Percentiles rank a stretch among this genome's conserved stretches.
Conservation (phyloP, 2,797 vertebrate species). For the Gallinago solitaria region DNA sequence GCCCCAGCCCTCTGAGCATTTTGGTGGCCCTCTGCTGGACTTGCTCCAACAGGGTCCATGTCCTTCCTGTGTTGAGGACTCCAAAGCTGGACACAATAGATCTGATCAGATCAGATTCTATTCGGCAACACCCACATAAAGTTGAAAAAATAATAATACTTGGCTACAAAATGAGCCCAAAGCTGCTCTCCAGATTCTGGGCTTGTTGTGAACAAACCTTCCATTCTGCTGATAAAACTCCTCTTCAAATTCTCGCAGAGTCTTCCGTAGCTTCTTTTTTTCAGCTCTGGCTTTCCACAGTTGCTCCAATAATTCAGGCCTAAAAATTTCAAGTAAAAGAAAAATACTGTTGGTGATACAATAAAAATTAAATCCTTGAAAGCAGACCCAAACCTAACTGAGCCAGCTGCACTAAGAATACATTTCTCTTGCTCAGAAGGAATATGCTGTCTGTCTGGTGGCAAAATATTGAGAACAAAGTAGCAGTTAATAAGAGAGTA, state of each 20-base stretch:
- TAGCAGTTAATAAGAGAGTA: not conserved
- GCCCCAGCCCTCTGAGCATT: no score
- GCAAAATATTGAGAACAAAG: not conserved
- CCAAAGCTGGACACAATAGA: no score
- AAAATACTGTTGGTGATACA: not conserved
- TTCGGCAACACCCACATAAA: not conserved
- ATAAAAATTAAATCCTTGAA: not conserved
- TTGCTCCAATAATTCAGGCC: slow-evolving; percentile 97
- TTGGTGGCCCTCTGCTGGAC: no score
- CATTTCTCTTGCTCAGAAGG: not conserved
- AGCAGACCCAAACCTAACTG: not conserved
- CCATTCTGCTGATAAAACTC: slow-evolving; percentile 96
- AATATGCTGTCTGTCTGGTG: not conserved
- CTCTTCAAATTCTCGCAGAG: slow-evolving; percentile 93
- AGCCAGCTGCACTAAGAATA: not conserved
- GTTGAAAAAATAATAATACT: not conserved
- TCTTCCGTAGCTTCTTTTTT: slow-evolving; percentile 96
- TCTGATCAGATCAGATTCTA: not conserved
- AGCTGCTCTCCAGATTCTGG: not conserved
- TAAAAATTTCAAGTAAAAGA: slow-evolving; percentile 65
- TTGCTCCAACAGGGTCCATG: no score
- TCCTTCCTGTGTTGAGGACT: no score
- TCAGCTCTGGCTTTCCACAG: slow-evolving; percentile 97
- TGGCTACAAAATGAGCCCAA: not conserved
- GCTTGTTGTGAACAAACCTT: slow-evolving; percentile 80